phyloP scores from a whole-genome alignment of 2,888 invertebrate genomes.

The Coenonympha arcania region DNA sequence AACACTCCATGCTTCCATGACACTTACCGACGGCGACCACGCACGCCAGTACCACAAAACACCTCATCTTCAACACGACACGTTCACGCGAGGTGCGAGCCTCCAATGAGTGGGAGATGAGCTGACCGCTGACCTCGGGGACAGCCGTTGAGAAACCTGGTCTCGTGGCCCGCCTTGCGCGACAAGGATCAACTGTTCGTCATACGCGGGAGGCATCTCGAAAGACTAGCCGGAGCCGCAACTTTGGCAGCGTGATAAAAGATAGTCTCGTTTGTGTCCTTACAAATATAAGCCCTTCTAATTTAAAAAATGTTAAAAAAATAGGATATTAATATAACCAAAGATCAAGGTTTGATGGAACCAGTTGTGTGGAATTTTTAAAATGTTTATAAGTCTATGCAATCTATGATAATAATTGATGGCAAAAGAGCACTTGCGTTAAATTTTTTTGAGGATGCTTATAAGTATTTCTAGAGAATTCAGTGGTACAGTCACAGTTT shows the following conservation, averaged over 20 bases:
- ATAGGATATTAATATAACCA: too few relatives aligned
- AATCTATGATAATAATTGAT: too few relatives aligned
- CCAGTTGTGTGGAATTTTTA: too few relatives aligned
- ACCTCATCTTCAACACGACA: conserved; percentile 47
- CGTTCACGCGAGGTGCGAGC: conserved; percentile 49
- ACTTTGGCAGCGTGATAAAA: not conserved
- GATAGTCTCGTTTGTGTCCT: too few relatives aligned
- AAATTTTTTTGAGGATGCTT: too few relatives aligned
- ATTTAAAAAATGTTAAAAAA: too few relatives aligned
- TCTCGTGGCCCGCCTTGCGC: conserved; percentile 45
- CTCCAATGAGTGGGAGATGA: conserved; percentile 44
- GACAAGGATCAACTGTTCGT: conserved; percentile 34
- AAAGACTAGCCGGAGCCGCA: not conserved
- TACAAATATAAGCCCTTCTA: too few relatives aligned
- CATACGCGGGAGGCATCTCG: conserved; percentile 10
- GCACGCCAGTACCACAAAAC: conserved; percentile 54
- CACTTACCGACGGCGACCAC: conserved; percentile 58
- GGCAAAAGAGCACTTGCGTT: too few relatives aligned
- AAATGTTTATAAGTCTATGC: too few relatives aligned
- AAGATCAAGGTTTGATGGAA: too few relatives aligned
- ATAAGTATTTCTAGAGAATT: too few relatives aligned
- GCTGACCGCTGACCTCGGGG: conserved; percentile 61
- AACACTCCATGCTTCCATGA: not conserved
- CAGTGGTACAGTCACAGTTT: too few relatives aligned
- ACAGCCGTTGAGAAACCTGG: conserved; percentile 54